phyloP scores from a whole-genome alignment of 2,888 invertebrate genomes.

The Strigamia maritima region DNA sequence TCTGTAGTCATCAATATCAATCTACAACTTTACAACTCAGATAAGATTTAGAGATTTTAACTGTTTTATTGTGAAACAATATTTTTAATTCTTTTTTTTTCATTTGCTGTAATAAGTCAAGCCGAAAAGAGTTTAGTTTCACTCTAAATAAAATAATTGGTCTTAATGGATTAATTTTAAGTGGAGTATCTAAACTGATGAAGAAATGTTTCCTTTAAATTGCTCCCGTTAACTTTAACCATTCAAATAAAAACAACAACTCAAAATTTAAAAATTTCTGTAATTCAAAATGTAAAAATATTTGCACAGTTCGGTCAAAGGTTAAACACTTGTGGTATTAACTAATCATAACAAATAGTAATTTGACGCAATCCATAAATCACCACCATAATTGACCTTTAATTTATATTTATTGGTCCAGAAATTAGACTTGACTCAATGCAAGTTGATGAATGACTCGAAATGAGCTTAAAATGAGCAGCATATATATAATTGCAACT shows the following conservation, averaged over 20 bases:
- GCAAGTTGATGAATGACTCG: background rate
- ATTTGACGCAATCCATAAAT: background rate
- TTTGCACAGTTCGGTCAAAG: background rate
- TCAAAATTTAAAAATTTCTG: background rate
- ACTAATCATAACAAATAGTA: background rate
- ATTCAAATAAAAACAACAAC: background rate
- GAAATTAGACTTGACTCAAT: background rate
- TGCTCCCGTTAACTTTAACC: background rate
- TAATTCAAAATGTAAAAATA: background rate
- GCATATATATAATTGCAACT: background rate
- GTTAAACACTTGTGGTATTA: background rate
- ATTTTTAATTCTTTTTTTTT: background rate
- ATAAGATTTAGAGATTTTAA: background rate
- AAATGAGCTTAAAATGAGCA: background rate
- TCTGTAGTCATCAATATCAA: background rate
- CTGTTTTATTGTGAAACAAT: background rate
- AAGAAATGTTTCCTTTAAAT: background rate
- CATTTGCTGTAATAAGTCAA: background rate
- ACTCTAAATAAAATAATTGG: background rate
- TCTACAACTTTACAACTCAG: conserved; percentile 11
- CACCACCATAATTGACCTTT: conserved; percentile 11
- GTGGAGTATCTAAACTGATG: background rate
- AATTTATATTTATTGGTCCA: conserved; percentile 20
- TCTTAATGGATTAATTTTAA: background rate
- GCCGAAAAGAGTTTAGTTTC: background rate